Percentiles rank a stretch among this genome's conserved stretches.
These are phyloP conservation scores for Latrodectus geometricus DNA, from an alignment of 1,140 invertebrate genomes.

Conservation along the genomic window DNA sequence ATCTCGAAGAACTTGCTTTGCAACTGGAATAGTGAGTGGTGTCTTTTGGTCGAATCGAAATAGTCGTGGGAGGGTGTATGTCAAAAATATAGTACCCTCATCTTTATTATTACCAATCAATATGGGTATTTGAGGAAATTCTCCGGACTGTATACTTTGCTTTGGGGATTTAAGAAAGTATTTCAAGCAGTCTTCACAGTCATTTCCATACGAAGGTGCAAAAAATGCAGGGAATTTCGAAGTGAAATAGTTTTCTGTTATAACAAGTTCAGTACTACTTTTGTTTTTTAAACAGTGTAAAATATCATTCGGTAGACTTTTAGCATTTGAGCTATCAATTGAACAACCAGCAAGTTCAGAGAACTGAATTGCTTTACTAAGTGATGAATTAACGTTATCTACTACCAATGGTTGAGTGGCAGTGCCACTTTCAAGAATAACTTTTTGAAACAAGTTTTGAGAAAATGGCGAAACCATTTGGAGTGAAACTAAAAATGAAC, in stretches of 20 bases:
- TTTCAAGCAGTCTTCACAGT: no score
- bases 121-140: neutral
- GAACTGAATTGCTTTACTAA: neutral
- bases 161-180: neutral
- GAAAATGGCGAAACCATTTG: slow-evolving; percentile 86
- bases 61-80: neutral
- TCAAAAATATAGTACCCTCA: neutral
- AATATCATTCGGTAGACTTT: neutral
- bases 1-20: no score
- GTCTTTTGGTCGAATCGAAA: neutral
- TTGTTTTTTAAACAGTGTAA: neutral
- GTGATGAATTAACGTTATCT: neutral
- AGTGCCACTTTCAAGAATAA: slow-evolving; percentile 70
- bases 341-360: neutral
- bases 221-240: neutral
- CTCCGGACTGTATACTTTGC: neutral
- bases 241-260: neutral
- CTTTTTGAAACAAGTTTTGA: no score
- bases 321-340: neutral
- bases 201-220: neutral
- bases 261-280: neutral
- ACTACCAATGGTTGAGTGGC: neutral
- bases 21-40: no score
- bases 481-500: slow-evolving; percentile 84
- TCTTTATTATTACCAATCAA: neutral